Evolutionary conservation across 2,113 vertebrate genomes (phyloP), one percentile per base, ranked within the genome.

Genomic region (Vombatus ursinus): DNA sequence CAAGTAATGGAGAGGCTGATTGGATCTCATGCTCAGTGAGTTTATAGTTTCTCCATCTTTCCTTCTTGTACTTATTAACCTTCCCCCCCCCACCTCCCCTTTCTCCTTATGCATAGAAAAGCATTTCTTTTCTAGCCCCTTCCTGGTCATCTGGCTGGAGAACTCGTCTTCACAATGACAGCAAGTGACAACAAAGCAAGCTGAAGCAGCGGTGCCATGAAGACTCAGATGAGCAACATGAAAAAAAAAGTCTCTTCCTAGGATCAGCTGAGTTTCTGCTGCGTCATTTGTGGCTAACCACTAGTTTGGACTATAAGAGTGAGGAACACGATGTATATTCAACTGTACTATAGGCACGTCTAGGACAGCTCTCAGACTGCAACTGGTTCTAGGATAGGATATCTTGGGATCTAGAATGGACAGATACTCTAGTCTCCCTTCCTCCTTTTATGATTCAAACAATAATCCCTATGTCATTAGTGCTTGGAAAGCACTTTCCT

Each of bases 111-210:
- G 94, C n/a, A 90, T 23, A 95, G 1, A 93, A 68, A 94, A 16
- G n/a, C 77, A 0, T 52, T 57, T 16, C 19, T 49, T 3, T 48
- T 90, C 16, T 93, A 25, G 7, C 61, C 3, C 24, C 6, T n/a
- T 92, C 26, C 11, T 16, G 2, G n/a, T 44, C 91, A 96, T 51
- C 93, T 47, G 44, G 50, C 91, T 92, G 48, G 68, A 16, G 44
- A 97, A 96, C 94, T 96, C 44, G 91, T 50, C 96, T 97, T 96
- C 92, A 8, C 31, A 50, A 95, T 91, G 77, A 92, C 48, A 95
- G 89, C 57, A 92, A 94, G 91, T 95, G 61, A 93, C 90, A 97
- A n/a, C 93, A 53, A 97, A 94, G 92, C 77, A 94, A n/a, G 50
- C 89, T 91, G 50, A 95, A 93, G 93, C 92, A 95, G 96, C 96